Conservation (phyloP, 2,113 vertebrate genomes). For the Gymnobelideus leadbeateri region DNA sequence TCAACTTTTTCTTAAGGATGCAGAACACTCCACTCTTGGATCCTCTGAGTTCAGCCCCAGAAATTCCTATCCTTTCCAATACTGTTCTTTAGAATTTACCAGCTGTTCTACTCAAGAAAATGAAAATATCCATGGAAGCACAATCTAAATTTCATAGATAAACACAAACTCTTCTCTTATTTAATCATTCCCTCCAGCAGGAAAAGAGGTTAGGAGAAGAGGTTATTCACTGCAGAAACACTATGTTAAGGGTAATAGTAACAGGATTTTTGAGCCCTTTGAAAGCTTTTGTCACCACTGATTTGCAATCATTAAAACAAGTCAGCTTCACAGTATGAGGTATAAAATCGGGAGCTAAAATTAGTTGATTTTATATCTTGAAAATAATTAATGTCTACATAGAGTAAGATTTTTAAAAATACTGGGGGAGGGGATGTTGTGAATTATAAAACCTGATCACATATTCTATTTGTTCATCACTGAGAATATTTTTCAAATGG, state of each 20-base stretch:
- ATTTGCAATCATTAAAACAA: neutral
- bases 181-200: neutral
- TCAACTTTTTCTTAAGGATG: neutral
- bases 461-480: conserved; percentile 65
- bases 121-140: neutral
- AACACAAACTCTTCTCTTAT: neutral
- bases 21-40: neutral
- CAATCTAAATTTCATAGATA: neutral
- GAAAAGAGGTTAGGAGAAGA: neutral
- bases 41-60: neutral
- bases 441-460: conserved; percentile 59
- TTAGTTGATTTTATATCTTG: conserved; percentile 7
- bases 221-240: neutral
- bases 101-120: neutral
- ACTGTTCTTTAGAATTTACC: neutral
- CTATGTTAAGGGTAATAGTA: conserved; percentile 22
- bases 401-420: conserved; percentile 15
- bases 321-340: conserved; percentile 19
- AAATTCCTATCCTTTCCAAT: neutral
- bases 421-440: conserved; percentile 5
- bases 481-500: conserved; percentile 63
- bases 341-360: conserved; percentile 25
- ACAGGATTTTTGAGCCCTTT: neutral
- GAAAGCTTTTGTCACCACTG: neutral
- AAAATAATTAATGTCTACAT: neutral